Conservation (phyloP, 2,797 vertebrate genomes). For the Chlorospingus semifuscus region DNA sequence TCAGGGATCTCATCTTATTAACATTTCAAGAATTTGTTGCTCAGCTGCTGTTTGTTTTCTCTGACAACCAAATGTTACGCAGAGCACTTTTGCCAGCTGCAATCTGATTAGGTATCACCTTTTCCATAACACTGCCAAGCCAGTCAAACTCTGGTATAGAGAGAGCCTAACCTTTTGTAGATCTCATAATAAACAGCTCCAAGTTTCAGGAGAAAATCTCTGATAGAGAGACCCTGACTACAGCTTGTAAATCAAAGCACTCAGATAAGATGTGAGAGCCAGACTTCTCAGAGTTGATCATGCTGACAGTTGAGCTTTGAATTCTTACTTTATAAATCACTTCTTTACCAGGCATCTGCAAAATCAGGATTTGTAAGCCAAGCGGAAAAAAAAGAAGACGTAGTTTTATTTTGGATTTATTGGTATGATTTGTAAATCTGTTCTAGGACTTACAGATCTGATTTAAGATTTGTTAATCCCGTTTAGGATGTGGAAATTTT, state of each 20-base stretch:
- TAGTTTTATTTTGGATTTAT: constrained; percentile 65
- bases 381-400: not conserved
- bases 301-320: constrained; percentile 41
- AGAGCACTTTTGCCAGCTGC: constrained; percentile 41
- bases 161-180: constrained; percentile 51
- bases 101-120: constrained; percentile 59
- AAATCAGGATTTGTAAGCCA: constrained; percentile 66
- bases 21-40: constrained; percentile 40
- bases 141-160: not conserved
- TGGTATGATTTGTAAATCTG: constrained; percentile 64
- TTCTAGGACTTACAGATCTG: constrained; percentile 64
- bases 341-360: constrained; percentile 65
- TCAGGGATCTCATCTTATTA: constrained; percentile 10
- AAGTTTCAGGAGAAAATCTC: constrained; percentile 48
- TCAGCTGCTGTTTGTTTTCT: constrained; percentile 58
- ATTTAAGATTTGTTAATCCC: constrained; percentile 69
- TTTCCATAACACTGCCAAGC: constrained; percentile 40
- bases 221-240: not conserved
- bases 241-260: constrained; percentile 67
- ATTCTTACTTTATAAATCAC: constrained; percentile 69
- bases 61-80: constrained; percentile 38
- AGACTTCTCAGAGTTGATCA: constrained; percentile 45
- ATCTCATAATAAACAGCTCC: constrained; percentile 32
- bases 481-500: constrained; percentile 63
- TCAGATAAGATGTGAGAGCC: constrained; percentile 24